A percentile compares a stretch with the other conserved stretches of the same genome.
Evolutionary conservation across 2,888 invertebrate genomes (phyloP).

Genomic region (Hanleya hanleyi): DNA sequence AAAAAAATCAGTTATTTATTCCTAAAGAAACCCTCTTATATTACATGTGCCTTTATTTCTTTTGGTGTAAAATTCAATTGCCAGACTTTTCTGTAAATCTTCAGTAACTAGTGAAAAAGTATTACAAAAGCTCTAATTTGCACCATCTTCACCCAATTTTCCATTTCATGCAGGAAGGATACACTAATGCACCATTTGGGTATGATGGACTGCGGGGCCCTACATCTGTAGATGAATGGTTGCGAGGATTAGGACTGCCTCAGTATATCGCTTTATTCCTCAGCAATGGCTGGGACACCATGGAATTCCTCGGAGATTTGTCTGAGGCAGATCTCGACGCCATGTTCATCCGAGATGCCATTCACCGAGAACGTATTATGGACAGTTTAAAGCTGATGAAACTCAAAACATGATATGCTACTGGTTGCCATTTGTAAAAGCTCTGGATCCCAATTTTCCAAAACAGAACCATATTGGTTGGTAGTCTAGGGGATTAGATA

Average conservation of each 20-base stretch:
- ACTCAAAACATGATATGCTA: slow-evolving; percentile 17
- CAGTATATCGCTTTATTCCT: slow-evolving; percentile 60
- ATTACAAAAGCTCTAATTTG: no score
- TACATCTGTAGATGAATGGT: slow-evolving; percentile 60
- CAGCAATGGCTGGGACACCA: slow-evolving; percentile 62
- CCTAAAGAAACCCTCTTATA: no score
- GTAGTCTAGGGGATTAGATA: no score
- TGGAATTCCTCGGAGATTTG: slow-evolving; percentile 46
- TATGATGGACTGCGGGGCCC: slow-evolving; percentile 51
- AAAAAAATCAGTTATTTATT: no score
- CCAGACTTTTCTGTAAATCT: no score
- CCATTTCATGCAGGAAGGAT: background rate
- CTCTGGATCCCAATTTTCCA: no score
- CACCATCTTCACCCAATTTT: no score
- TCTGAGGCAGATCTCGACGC: slow-evolving; percentile 50
- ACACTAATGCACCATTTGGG: background rate
- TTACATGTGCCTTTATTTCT: no score
- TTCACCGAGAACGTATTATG: slow-evolving; percentile 55
- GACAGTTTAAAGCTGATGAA: slow-evolving; percentile 48
- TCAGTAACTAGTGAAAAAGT: no score
- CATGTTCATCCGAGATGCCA: slow-evolving; percentile 50
- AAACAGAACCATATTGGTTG: no score
- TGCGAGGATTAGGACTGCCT: slow-evolving; percentile 58
- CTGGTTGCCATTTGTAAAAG: no score
- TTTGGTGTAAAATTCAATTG: no score